Base-by-base conservation (phyloP, 2,888 invertebrate genomes). In the Lucinisca nassula region DNA sequence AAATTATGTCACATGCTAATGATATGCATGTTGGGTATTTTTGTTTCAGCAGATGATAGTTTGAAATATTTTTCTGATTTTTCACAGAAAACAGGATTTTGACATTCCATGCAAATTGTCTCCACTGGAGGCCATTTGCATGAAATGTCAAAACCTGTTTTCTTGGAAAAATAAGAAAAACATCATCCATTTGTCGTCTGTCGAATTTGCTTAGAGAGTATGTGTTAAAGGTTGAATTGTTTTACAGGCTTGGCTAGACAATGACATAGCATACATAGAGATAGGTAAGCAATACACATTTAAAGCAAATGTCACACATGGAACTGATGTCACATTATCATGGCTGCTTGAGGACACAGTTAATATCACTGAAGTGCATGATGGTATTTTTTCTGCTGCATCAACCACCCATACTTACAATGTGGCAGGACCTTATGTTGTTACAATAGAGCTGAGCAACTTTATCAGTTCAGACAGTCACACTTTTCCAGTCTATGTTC, bases 171-270 rank as follows among this genome's bases (percentile, higher is more conserved):
- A n/a, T n/a, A n/a, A n/a, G n/a, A n/a, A n/a, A n/a, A n/a, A n/a
- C n/a, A n/a, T n/a, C n/a, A n/a, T n/a, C n/a, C n/a, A n/a, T n/a
- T n/a, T n/a, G n/a, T n/a, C n/a, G n/a, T n/a, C n/a, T n/a, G n/a
- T n/a, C n/a, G n/a, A n/a, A n/a, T n/a, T n/a, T n/a, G n/a, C n/a
- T n/a, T n/a, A n/a, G n/a, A n/a, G n/a, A n/a, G n/a, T n/a, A n/a
- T n/a, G n/a, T n/a, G n/a, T n/a, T n/a, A n/a, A n/a, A n/a, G n/a
- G n/a, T 61, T 61, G n/a, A 21, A 30, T 21, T 70, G 17, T 40
- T 37, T 72, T 85, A 12, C 58, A 85, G 85, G 85, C 85, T 4
- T 82, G 85, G 85, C 0, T 85, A 49, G 75, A 82, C 40, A 32
- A 78, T 61, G 10, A 10, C 10, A 35, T 55, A 24, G 35, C 37